A percentile compares a stretch with the other conserved stretches of the same genome.
Conservation (phyloP, 1,140 invertebrate species). For the Fopius arisanus region DNA sequence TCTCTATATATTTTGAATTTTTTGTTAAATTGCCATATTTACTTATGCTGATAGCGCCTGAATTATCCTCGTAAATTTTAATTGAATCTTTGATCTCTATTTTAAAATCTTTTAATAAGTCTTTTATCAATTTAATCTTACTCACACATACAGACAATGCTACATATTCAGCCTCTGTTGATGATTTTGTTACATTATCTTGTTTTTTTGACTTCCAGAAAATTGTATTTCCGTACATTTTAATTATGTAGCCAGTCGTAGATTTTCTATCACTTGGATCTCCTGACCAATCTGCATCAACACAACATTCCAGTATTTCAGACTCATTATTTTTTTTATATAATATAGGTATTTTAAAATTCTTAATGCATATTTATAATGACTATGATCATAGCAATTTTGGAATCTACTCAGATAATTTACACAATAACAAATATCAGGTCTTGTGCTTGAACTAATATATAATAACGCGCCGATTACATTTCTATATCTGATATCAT, state of each 20-base stretch:
- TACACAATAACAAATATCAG: slow-evolving; percentile 21
- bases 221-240: neutral
- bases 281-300: slow-evolving; percentile 38
- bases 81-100: neutral
- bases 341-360: slow-evolving; percentile 17
- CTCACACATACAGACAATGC: neutral
- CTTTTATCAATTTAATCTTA: neutral
- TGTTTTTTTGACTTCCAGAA: neutral
- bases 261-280: slow-evolving; percentile 34
- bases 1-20: slow-evolving; percentile 25
- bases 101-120: neutral
- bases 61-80: slow-evolving; percentile 17
- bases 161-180: neutral
- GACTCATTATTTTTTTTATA: slow-evolving; percentile 16
- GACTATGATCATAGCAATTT: slow-evolving; percentile 21
- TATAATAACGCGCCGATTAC: slow-evolving; percentile 21
- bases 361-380: slow-evolving; percentile 23
- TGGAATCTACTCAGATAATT: slow-evolving; percentile 25
- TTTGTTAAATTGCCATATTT: slow-evolving; percentile 23
- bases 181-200: neutral
- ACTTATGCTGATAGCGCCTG: slow-evolving; percentile 5
- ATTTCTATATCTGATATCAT: slow-evolving; percentile 22
- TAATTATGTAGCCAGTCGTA: slow-evolving; percentile 32
- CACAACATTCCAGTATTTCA: slow-evolving; percentile 28
- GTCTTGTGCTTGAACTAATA: slow-evolving; percentile 26